These are phyloP conservation scores for Chelonoidis abingdonii DNA, from an alignment of 2,113 vertebrate species.

Conservation along the genomic window DNA sequence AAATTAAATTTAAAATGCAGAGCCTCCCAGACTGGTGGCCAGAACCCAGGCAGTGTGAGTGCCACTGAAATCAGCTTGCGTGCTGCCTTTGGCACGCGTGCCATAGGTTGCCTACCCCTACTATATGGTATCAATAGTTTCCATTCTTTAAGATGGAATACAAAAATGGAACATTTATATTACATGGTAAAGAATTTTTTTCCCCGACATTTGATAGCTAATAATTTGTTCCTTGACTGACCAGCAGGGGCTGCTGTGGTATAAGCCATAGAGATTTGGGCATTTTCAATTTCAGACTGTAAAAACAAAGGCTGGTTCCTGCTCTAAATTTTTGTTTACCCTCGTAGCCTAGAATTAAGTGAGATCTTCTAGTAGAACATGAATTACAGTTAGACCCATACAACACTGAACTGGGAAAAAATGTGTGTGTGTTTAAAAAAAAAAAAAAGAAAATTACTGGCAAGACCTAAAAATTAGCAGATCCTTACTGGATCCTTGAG, in stretches of 20 bases:
- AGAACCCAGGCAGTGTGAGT: no score
- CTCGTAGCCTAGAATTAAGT: background rate
- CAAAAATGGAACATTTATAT: background rate
- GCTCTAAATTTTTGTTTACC: background rate
- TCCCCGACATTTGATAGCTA: background rate
- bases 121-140: background rate
- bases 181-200: background rate
- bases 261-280: background rate
- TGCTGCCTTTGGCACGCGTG: no score
- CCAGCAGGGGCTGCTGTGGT: constrained; percentile 67
- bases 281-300: background rate
- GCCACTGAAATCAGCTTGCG: no score
- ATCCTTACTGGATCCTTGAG: background rate
- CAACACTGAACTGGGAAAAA: background rate
- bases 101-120: no score
- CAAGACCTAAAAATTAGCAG: background rate
- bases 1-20: no score
- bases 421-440: background rate
- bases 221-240: background rate
- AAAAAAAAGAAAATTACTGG: background rate
- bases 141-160: background rate
- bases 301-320: background rate
- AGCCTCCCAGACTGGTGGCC: no score
- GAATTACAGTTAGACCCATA: background rate
- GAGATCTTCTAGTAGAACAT: background rate